These are phyloP conservation scores for Odontamblyopus lacepedii DNA, from an alignment of 2,797 vertebrate genomes.

Conservation along the genomic window DNA sequence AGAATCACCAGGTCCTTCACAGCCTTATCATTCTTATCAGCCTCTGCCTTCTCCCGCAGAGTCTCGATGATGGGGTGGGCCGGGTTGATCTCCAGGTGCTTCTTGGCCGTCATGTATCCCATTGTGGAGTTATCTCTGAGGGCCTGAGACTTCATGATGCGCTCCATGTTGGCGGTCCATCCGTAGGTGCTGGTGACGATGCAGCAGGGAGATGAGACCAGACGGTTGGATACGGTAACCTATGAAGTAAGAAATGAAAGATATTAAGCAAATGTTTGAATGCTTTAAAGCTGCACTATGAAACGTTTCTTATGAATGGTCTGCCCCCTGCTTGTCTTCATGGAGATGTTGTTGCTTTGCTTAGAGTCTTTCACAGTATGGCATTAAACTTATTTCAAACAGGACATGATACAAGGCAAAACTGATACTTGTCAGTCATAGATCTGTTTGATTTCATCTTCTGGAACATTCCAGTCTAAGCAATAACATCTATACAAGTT, in stretches of 20 bases:
- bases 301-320: no score
- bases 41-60: slow-evolving; percentile 88
- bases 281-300: no score
- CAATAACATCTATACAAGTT: no score
- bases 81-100: slow-evolving; percentile 94
- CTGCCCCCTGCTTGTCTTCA: no score
- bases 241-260: slow-evolving; percentile 35
- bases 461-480: no score
- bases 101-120: slow-evolving; percentile 98
- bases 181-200: slow-evolving; percentile 95
- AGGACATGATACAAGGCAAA: no score
- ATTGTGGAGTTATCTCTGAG: slow-evolving; percentile 94
- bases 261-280: neutral
- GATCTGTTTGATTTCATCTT: no score
- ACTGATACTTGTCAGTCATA: no score
- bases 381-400: no score
- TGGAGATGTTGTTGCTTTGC: no score
- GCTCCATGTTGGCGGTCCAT: slow-evolving; percentile 96
- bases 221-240: slow-evolving; percentile 90
- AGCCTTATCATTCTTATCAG: slow-evolving; percentile 94
- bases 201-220: slow-evolving; percentile 95
- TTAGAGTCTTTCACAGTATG: no score
- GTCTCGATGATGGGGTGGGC: slow-evolving; percentile 93
- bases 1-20: slow-evolving; percentile 95
- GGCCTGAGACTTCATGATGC: slow-evolving; percentile 96